These are phyloP conservation scores for Sycophaga agraensis DNA, from an alignment of 1,140 invertebrate species.

Conservation along the genomic window DNA sequence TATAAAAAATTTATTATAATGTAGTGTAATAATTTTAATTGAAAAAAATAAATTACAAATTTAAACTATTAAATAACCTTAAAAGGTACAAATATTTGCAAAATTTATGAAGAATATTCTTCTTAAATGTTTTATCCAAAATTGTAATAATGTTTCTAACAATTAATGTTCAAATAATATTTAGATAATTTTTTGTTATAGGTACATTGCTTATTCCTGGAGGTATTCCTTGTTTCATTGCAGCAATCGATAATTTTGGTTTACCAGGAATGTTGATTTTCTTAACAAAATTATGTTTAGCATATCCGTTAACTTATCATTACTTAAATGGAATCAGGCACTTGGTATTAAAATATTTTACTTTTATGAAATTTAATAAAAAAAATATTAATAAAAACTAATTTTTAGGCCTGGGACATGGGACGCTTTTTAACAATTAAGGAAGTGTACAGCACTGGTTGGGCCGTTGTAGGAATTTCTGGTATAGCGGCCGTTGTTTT, in stretches of 20 bases:
- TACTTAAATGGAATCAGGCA: conserved; percentile 73
- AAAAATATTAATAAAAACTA: not conserved
- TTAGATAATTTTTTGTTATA: conserved; percentile 33
- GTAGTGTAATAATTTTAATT: too few species aligned
- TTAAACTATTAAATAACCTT: too few species aligned
- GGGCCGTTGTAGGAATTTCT: conserved; percentile 60
- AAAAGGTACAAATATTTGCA: too few species aligned
- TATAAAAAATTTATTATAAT: too few species aligned
- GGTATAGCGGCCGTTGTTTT: conserved; percentile 41
- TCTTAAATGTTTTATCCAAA: too few species aligned
- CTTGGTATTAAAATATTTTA: conserved; percentile 52
- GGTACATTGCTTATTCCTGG: conserved; percentile 46
- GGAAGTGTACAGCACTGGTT: conserved; percentile 71
- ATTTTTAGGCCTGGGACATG: conserved; percentile 65
- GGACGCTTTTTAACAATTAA: conserved; percentile 71
- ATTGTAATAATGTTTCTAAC: too few species aligned
- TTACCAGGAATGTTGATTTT: conserved; percentile 40
- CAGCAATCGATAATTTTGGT: conserved; percentile 37
- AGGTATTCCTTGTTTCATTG: conserved; percentile 45
- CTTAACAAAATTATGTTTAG: conserved; percentile 53
- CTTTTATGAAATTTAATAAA: not conserved
- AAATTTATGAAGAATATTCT: too few species aligned
- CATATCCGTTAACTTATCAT: conserved; percentile 68
- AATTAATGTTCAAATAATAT: too few species aligned
- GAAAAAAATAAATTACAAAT: too few species aligned